Conservation (phyloP, 2,113 vertebrate species). For the Gopherus flavomarginatus region DNA sequence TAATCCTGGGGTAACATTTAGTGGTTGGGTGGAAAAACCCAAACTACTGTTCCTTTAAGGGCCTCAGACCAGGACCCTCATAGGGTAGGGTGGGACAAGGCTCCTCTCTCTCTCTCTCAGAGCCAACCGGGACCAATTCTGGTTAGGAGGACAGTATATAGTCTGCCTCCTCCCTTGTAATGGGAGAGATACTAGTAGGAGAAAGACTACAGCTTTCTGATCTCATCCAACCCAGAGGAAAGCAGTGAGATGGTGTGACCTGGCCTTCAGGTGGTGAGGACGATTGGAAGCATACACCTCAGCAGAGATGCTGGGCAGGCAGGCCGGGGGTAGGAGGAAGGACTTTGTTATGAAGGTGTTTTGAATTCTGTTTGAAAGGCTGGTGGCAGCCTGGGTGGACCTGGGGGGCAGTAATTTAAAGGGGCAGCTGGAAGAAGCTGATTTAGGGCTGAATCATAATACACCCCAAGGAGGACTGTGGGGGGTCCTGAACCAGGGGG, state of each 20-base stretch:
- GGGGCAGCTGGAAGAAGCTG: neutral
- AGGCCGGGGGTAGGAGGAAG: too few relatives aligned
- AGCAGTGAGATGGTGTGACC: neutral
- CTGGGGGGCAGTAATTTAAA: neutral
- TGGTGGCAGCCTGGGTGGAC: neutral
- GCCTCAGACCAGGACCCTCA: neutral
- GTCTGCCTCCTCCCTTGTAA: neutral
- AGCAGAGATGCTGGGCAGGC: neutral
- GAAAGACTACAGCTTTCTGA: neutral
- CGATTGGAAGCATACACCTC: neutral
- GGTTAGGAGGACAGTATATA: neutral
- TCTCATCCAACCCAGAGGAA: neutral
- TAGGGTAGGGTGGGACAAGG: neutral
- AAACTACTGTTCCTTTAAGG: neutral
- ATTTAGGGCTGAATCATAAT: neutral
- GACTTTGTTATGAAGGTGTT: neutral
- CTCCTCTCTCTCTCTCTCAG: neutral
- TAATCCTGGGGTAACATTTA: neutral
- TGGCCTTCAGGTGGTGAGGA: neutral
- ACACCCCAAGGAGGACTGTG: neutral
- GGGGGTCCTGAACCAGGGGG: neutral
- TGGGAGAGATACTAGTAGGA: neutral
- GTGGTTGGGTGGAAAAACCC: neutral
- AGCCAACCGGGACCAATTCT: neutral
- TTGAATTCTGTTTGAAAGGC: neutral